Evolutionary conservation across 2,888 invertebrate species (phyloP).

Genomic region (Eubasilissa splendida): DNA sequence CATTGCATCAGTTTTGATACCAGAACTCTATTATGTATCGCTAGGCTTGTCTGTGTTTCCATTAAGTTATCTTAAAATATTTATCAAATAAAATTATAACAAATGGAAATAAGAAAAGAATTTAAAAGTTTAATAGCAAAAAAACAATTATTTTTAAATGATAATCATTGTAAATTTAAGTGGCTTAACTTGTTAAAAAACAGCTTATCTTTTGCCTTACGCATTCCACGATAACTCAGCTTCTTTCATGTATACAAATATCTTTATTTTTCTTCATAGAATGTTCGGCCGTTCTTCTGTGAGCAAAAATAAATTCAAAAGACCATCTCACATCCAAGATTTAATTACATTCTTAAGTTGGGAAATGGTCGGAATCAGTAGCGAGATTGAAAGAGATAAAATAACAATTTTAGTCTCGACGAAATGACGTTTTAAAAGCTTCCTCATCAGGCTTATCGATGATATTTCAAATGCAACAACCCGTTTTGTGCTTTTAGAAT

Average conservation of each 20-base stretch:
- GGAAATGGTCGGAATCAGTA: background rate
- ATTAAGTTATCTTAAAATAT: too few relatives aligned
- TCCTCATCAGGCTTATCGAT: background rate
- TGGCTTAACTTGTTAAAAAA: conserved; percentile 16
- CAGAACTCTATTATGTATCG: too few relatives aligned
- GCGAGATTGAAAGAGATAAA: background rate
- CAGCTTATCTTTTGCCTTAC: background rate
- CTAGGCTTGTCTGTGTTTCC: too few relatives aligned
- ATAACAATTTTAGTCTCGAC: background rate
- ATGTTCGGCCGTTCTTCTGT: background rate
- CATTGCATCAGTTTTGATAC: too few relatives aligned
- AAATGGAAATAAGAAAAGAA: background rate
- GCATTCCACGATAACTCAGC: conserved; percentile 11
- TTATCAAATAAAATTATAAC: background rate
- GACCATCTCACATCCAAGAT: background rate
- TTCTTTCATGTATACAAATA: background rate
- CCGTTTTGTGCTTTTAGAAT: too few relatives aligned
- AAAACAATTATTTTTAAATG: background rate
- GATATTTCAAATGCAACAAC: background rate
- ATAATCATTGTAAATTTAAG: conserved; percentile 16
- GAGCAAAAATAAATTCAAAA: conserved; percentile 3
- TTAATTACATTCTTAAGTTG: background rate
- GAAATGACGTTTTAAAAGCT: conserved; percentile 23
- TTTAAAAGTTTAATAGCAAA: background rate
- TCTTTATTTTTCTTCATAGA: background rate